Percentiles rank a stretch among this genome's conserved stretches.
Conservation (phyloP, 2,797 vertebrate genomes). For the Falco novaeseelandiae region DNA sequence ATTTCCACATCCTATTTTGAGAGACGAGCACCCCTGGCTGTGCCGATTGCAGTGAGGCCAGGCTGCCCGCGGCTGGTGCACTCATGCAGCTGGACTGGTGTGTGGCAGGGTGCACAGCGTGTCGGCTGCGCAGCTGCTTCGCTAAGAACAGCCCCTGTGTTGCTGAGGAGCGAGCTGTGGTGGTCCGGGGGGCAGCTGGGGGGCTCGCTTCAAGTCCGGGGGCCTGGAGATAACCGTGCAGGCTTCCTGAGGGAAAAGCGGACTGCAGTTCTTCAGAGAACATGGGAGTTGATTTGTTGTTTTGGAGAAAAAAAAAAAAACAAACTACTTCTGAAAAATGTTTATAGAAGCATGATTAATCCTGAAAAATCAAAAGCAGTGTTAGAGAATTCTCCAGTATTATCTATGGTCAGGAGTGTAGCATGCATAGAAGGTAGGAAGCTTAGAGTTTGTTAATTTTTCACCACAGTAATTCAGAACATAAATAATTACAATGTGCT, state of each 20-base stretch:
- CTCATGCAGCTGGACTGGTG: not conserved
- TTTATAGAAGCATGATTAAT: not conserved
- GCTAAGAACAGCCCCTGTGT: not conserved
- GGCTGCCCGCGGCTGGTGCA: not conserved
- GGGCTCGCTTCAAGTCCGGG: rapidly evolving
- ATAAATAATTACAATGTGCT: not conserved
- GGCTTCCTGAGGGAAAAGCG: not conserved
- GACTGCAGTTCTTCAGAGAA: rapidly evolving
- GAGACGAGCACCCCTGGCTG: not conserved
- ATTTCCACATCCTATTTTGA: not conserved
- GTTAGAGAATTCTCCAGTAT: not conserved
- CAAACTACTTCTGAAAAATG: not conserved
- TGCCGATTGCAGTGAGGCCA: not conserved
- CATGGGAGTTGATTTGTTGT: not conserved
- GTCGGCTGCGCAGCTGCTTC: not conserved
- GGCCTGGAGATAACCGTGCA: not conserved
- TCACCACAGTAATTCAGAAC: not conserved
- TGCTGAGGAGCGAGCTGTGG: rapidly evolving
- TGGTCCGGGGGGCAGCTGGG: not conserved
- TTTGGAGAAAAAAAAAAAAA: not conserved
- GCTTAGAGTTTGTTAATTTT: not conserved
- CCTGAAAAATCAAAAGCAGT: not conserved
- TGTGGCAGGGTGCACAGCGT: not conserved
- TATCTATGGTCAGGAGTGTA: not conserved
- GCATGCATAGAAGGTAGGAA: not conserved